phyloP scores from a whole-genome alignment of 2,113 vertebrate genomes.

The Notiomystis cincta region DNA sequence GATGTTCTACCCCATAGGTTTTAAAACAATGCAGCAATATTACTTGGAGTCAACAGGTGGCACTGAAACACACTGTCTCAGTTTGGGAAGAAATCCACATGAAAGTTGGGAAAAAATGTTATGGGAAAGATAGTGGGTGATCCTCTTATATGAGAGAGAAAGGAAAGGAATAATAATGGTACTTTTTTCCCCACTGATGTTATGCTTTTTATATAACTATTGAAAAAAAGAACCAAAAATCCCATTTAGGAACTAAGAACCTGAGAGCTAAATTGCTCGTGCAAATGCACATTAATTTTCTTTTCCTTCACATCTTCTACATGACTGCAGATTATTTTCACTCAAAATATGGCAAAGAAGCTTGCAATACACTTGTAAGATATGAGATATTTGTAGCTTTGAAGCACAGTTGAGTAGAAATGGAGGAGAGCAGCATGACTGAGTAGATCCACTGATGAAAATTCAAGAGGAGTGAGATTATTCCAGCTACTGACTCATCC shows the following conservation, averaged over 20 bases:
- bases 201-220: background rate
- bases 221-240: background rate
- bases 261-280: background rate
- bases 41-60: slow-evolving; percentile 28
- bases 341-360: background rate
- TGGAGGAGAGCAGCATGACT: background rate
- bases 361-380: background rate
- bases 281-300: background rate
- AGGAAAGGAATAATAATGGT: background rate
- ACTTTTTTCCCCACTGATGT: background rate
- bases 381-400: background rate
- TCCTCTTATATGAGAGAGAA: background rate
- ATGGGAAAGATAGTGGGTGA: background rate
- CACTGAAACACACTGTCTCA: background rate
- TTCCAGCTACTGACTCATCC: background rate
- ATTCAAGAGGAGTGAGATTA: background rate
- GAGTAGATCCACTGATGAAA: background rate
- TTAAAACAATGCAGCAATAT: background rate
- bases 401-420: background rate
- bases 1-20: background rate
- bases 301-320: background rate
- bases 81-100: background rate
- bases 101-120: background rate
- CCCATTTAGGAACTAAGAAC: background rate
- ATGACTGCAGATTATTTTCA: background rate